phyloP scores from a whole-genome alignment of 1,140 invertebrate species.

The Plodia interpunctella region DNA sequence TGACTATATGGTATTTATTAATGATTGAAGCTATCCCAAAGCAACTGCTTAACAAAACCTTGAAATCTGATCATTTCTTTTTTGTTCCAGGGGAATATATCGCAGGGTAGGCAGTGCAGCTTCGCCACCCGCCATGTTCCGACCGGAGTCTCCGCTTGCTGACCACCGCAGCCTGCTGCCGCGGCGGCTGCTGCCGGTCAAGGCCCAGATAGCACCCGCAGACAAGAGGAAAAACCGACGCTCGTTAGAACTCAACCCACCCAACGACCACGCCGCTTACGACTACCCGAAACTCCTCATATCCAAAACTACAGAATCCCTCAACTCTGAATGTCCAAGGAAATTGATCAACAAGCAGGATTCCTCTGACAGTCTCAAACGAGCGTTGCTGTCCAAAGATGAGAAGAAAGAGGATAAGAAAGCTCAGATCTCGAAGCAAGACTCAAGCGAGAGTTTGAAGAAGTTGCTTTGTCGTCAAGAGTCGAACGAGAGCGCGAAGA shows the following conservation, averaged over 20 bases:
- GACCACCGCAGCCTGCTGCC: slow-evolving; percentile 70
- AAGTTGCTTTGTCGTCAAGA: slow-evolving; percentile 61
- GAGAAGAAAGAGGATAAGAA: slow-evolving; percentile 59
- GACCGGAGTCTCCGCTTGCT: slow-evolving; percentile 68
- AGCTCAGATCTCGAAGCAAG: slow-evolving; percentile 45
- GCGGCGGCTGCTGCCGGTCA: slow-evolving; percentile 59
- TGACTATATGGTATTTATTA: too few relatives aligned
- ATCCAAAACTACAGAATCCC: slow-evolving; percentile 68
- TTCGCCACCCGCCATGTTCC: slow-evolving; percentile 63
- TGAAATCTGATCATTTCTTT: slow-evolving; percentile 1
- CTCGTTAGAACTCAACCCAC: slow-evolving; percentile 65
- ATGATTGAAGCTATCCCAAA: too few relatives aligned
- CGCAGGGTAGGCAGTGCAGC: slow-evolving; percentile 40
- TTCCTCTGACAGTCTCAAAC: slow-evolving; percentile 65
- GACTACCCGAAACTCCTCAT: slow-evolving; percentile 70
- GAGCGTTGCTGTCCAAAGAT: slow-evolving; percentile 60
- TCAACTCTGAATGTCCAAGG: slow-evolving; percentile 63
- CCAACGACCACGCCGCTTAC: slow-evolving; percentile 55
- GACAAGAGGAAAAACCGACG: slow-evolving; percentile 66
- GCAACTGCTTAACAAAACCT: too few relatives aligned
- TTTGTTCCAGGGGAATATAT: slow-evolving; percentile 56
- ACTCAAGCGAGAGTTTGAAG: slow-evolving; percentile 64
- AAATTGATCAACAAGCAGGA: slow-evolving; percentile 66
- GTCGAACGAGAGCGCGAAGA: slow-evolving; percentile 60
- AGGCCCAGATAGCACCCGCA: slow-evolving; percentile 64